Evolutionary conservation across 2,113 vertebrate species (phyloP).

Genomic region (Silurus glanis): DNA sequence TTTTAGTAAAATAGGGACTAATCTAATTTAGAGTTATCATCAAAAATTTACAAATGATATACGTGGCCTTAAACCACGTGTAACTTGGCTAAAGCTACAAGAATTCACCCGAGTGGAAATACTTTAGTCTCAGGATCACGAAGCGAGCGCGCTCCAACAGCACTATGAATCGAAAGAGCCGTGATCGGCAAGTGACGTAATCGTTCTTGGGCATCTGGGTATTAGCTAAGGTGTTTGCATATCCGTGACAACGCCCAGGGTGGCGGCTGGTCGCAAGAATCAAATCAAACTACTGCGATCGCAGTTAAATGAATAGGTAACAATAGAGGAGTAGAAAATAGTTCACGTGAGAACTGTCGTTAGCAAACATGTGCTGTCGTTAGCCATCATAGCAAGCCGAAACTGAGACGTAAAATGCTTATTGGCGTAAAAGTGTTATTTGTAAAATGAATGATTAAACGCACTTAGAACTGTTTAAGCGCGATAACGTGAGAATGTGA

Average conservation of each 20-base stretch:
- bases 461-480: background rate
- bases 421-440: background rate
- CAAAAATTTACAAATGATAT: background rate
- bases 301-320: background rate
- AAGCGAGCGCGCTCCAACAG: background rate
- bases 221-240: constrained; percentile 38
- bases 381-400: too few relatives aligned
- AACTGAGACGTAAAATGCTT: background rate
- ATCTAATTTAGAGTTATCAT: background rate
- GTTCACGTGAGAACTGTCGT: background rate
- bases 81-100: background rate
- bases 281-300: background rate
- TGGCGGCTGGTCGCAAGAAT: constrained; percentile 8
- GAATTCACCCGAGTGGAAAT: background rate
- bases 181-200: constrained; percentile 31
- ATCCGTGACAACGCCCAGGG: constrained; percentile 48
- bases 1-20: background rate
- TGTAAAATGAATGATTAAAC: background rate
- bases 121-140: too few relatives aligned
- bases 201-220: constrained; percentile 10
- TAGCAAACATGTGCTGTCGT: background rate
- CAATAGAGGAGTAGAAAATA: background rate
- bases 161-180: background rate
- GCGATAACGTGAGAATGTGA: background rate
- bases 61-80: background rate